Evolutionary conservation across 2,113 vertebrate species (phyloP).

Genomic region (Sarotherodon lohbergeri): DNA sequence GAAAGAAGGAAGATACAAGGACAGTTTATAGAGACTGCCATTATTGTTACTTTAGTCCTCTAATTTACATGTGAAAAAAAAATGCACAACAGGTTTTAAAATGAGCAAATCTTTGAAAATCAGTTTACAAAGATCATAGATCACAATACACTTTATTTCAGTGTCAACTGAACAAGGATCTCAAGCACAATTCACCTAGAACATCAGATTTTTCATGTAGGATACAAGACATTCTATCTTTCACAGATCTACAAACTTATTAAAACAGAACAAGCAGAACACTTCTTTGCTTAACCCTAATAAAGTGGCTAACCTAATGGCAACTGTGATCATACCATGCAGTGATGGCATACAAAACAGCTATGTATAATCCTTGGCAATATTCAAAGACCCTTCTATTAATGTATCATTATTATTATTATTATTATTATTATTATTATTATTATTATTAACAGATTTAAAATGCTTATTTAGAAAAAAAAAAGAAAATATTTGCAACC

Average conservation of each 20-base stretch:
- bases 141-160: neutral
- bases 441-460: neutral
- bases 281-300: neutral
- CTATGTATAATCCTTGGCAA: conserved; percentile 21
- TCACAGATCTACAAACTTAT: neutral
- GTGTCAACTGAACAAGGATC: neutral
- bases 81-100: conserved; percentile 1
- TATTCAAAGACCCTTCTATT: neutral
- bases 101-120: neutral
- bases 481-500: neutral
- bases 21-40: neutral
- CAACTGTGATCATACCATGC: neutral
- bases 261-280: neutral
- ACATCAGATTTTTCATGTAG: neutral
- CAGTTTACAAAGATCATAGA: neutral
- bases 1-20: neutral
- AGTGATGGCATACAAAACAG: neutral
- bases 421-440: neutral
- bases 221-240: neutral
- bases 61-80: neutral
- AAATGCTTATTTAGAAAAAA: neutral
- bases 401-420: neutral
- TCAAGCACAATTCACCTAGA: neutral
- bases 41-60: neutral
- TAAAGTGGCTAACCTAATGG: neutral